phyloP scores from a whole-genome alignment of 1,140 invertebrate species.

The Sitobion miscanthi region DNA sequence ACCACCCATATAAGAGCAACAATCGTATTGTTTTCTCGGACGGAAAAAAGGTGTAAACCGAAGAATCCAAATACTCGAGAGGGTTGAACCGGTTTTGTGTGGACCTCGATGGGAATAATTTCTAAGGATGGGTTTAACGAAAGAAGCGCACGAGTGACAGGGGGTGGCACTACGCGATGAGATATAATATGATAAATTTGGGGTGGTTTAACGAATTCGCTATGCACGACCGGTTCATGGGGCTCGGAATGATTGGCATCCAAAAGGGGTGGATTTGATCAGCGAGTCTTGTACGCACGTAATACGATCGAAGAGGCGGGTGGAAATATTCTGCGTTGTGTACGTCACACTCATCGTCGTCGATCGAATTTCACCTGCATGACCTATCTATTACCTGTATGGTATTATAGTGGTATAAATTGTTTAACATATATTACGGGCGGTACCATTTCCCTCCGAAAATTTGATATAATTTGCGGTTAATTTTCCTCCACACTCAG shows the following conservation, averaged over 20 bases:
- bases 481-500: neutral
- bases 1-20: neutral
- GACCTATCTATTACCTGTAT: neutral
- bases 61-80: neutral
- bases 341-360: neutral
- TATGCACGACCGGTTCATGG: neutral
- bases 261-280: neutral
- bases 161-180: neutral
- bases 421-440: neutral
- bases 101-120: neutral
- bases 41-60: neutral
- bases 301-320: neutral
- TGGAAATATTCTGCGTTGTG: neutral
- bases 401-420: neutral
- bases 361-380: neutral
- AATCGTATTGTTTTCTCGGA: neutral
- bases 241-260: neutral
- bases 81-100: neutral
- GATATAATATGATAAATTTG: neutral
- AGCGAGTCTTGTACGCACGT: neutral
- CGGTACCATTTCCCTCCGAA: neutral
- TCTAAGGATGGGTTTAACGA: neutral
- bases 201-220: neutral
- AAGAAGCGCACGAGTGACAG: neutral
- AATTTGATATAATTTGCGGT: neutral